Evolutionary conservation across 2,888 invertebrate genomes (phyloP).

Genomic region (Phalera bucephala): DNA sequence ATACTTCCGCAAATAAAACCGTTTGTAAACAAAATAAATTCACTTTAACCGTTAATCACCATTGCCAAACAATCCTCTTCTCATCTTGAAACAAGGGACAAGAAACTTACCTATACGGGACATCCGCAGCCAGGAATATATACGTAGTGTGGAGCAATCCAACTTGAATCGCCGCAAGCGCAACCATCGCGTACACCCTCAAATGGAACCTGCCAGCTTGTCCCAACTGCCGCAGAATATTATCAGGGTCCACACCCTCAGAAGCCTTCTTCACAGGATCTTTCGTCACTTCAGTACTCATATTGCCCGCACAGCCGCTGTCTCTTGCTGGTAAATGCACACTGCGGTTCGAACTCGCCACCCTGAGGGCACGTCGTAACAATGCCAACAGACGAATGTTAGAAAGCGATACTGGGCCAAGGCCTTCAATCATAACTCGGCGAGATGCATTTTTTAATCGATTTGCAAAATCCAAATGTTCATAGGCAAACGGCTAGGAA

Average conservation of each 20-base stretch:
- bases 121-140: slow-evolving; percentile 81
- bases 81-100: too few species aligned
- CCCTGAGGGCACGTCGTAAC: slow-evolving; percentile 20
- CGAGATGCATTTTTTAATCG: slow-evolving; percentile 20
- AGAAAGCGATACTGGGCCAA: slow-evolving; percentile 41
- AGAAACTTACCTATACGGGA: slow-evolving; percentile 77
- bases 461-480: slow-evolving; percentile 2
- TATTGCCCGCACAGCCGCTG: slow-evolving; percentile 1
- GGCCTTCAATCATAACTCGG: slow-evolving; percentile 32
- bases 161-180: slow-evolving; percentile 75
- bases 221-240: slow-evolving; percentile 46
- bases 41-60: too few species aligned
- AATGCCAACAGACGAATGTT: slow-evolving; percentile 29
- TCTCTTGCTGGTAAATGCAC: slow-evolving; percentile 2
- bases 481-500: too few species aligned
- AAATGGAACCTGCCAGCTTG: slow-evolving; percentile 61
- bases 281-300: not conserved
- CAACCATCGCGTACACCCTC: slow-evolving; percentile 49
- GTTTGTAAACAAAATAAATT: too few species aligned
- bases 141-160: slow-evolving; percentile 81
- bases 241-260: slow-evolving; percentile 44
- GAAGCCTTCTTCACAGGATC: not conserved
- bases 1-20: too few species aligned
- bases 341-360: slow-evolving; percentile 15
- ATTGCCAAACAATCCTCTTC: too few species aligned